A percentile compares a stretch with the other conserved stretches of the same genome.
Conservation (phyloP, 2,113 vertebrate genomes). For the Poecile atricapillus region DNA sequence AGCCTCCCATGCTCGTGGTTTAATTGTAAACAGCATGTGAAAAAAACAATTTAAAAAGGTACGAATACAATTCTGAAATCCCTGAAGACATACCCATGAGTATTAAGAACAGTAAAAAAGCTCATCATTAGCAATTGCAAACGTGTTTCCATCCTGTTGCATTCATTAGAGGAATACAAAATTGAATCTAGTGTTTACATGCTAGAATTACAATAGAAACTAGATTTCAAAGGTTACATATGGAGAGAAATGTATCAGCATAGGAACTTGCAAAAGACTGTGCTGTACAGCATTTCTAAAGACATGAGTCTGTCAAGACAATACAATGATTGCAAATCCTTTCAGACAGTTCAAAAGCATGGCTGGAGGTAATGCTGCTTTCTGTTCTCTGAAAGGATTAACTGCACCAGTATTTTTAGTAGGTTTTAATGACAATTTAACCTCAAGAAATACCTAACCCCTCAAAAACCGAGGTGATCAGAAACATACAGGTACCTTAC, state of each 20-base stretch:
- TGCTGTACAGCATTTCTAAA: conserved; percentile 29
- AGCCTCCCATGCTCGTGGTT: conserved; percentile 33
- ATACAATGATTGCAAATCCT: neutral
- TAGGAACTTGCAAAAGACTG: conserved; percentile 27
- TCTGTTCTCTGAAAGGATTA: conserved; percentile 6
- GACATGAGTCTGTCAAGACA: conserved; percentile 17
- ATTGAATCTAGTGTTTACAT: conserved; percentile 41
- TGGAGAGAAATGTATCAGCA: conserved; percentile 7
- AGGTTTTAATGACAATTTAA: conserved; percentile 11
- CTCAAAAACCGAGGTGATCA: conserved; percentile 10
- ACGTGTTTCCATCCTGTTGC: conserved; percentile 45
- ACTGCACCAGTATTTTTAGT: conserved; percentile 19
- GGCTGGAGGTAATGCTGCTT: conserved; percentile 36
- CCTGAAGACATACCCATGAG: conserved; percentile 60
- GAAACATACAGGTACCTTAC: conserved; percentile 35
- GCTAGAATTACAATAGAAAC: conserved; percentile 43
- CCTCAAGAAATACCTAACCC: conserved; percentile 37
- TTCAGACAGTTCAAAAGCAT: neutral
- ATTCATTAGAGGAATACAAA: conserved; percentile 55
- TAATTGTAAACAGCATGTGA: conserved; percentile 39
- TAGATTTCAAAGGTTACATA: conserved; percentile 16
- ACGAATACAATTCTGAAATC: conserved; percentile 43
- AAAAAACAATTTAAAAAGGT: conserved; percentile 36
- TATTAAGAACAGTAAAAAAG: conserved; percentile 61
- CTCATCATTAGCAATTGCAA: conserved; percentile 51